Base-by-base conservation (phyloP, 2,888 invertebrate genomes). In the Protonemura montana region DNA sequence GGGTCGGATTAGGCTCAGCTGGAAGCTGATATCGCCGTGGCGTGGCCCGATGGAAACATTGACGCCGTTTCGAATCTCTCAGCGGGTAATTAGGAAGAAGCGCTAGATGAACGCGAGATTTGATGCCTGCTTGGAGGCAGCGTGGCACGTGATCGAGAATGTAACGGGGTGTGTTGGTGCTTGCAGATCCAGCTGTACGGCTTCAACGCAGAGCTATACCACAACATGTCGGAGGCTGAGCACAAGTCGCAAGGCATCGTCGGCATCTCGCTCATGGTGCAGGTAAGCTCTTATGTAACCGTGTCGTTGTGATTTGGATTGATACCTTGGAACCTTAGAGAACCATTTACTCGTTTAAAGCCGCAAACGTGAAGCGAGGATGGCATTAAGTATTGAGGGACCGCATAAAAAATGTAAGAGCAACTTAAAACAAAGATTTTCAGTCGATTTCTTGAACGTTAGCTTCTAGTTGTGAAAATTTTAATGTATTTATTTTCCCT, bases 241-340 rank as follows among this genome's bases (percentile, higher is more conserved):
- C 97, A 97, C 91, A 97, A 98, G 91, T 97, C 98, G n/a, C 97
- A 98, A 91, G 99, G 99, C 87, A 95, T 99, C 88, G 97, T 98
- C 26, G 98, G 97, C 29, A 96, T 99, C 89, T 97, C 98, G 25
- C 93, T 99, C 84, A 98, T 99, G 96, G 95, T 99, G 87, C 98
- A 98, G 94, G 98, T 98, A 91, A 93, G 92, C 89, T 87, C 41
- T 41, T 35, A 6, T 35, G 35, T 35, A 35, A 35, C 3, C n/a
- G n/a, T n/a, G n/a, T n/a, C n/a, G n/a, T n/a, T n/a, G n/a, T n/a
- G n/a, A n/a, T n/a, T n/a, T n/a, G n/a, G n/a, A n/a, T n/a, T n/a
- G n/a, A n/a, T n/a, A n/a, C n/a, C n/a, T n/a, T n/a, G n/a, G n/a
- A n/a, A n/a, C n/a, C n/a, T n/a, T n/a, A n/a, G n/a, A n/a, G n/a